Base-by-base conservation (phyloP, 2,888 invertebrate genomes). In the Catocala fraxini region DNA sequence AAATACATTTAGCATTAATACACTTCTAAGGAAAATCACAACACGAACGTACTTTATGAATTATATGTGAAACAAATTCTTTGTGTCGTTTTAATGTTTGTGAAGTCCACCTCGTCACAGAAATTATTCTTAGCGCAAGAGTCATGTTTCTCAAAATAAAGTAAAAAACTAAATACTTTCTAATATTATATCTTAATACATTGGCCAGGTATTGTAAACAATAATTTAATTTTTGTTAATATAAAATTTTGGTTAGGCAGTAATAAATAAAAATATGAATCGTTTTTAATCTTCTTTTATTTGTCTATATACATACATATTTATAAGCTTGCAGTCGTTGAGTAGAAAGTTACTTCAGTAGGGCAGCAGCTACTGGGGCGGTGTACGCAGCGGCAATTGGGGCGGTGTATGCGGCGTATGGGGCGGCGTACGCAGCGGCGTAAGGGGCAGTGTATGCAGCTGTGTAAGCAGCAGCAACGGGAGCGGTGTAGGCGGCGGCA, bases 381-480 rank as follows among this genome's bases (percentile, higher is more conserved):
- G 84, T 73, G 55, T 82, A 79, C 0, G 86, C 84, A 0, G 87
- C 83, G 5, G 89, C 84, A 0, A 83, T 56, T 0, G 85, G 84
- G 0, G 61, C 51, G 1, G 82, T 71, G 64, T 84, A 86, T 5
- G 81, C 85, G 5, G 91, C 88, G 63, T 93, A 86, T 1, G 94
- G 89, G 10, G 89, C 84, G 4, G 86, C 77, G n/a, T 88, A 89
- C 0, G 87, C 83, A 0, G 88, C 85, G 0, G 88, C 9, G 35
- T 39, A 39, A 6, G 88, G 82, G 11, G 87, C 71, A 3, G 89
- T 83, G 0, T 89, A 87, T 12, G 2, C 7, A 39, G 35, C 35
- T 7, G 89, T 77, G 65, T 85, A 84, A 0, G 86, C 82, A 0
- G 83, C 84, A 10, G 82, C 81, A 0, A 81, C 63, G 1, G 84